Evolutionary conservation across 2,797 vertebrate species (phyloP), one percentile per base, ranked within the genome.

Genomic region (Sciurus carolinensis): DNA sequence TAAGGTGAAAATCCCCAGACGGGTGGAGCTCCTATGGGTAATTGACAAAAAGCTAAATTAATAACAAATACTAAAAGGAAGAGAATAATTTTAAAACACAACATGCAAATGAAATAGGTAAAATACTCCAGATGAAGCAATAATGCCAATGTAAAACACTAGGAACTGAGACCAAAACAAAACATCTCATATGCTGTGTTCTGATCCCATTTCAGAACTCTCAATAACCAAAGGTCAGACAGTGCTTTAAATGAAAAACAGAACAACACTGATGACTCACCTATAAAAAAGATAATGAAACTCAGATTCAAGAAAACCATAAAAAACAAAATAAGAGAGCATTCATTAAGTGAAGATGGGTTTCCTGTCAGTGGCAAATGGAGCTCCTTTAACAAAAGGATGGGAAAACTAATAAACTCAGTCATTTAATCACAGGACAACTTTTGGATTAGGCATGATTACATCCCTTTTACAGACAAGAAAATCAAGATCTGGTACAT

Each of bases 1-100:
- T 90, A 97, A 97, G 18, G 28, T 97, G 42, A 97, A 72, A 90
- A 95, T 97, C 50, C 92, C 96, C 96, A 95, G 87, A 94, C 0
- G 14, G 64, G 83, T 93, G 17, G 42, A 88, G 54, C 11, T 93
- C 17, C 77, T 87, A 22, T 77, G 54, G n/a, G 92, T 92, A 94
- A 97, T 39, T 82, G 75, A 73, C 28, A 82, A 67, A 75, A 36
- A 97, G 83, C 50, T 36, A 96, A 97, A 97, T 97, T 91, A 98
- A 84, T 80, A 93, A 94, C 7, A 87, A 97, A 93, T 86, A 71
- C 87, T 96, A 69, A 64, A 84, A 95, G 92, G 42, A 4, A 76
- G 22, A 95, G 92, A 87, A 57, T 64, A 86, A 24, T 79, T 89
- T 92, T 82, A 91, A 95, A 96, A 75, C 50, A 96, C 79, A 57